Conservation (phyloP, 2,888 invertebrate genomes). For the Melitaea athalia region DNA sequence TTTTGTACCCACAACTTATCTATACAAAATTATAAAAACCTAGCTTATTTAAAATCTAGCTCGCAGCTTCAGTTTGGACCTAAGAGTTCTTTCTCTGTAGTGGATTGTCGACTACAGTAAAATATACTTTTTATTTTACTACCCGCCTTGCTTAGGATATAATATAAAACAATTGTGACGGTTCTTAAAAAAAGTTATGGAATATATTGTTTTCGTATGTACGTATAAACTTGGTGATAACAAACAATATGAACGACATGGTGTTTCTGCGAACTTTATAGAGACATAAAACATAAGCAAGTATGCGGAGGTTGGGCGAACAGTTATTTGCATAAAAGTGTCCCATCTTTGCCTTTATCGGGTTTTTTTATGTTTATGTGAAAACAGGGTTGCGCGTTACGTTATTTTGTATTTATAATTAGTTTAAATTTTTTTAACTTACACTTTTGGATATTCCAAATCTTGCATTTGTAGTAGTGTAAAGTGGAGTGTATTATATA, state of each 20-base stretch:
- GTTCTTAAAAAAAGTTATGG: constrained; percentile 15
- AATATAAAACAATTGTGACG: background rate
- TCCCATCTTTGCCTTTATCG: constrained; percentile 31
- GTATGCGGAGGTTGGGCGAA: constrained; percentile 26
- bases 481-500: background rate
- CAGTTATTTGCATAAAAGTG: constrained; percentile 37
- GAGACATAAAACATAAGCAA: constrained; percentile 35
- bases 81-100: too few relatives aligned
- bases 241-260: constrained; percentile 34
- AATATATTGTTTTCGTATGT: constrained; percentile 18
- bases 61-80: too few relatives aligned
- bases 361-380: constrained; percentile 32
- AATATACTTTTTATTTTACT: too few relatives aligned
- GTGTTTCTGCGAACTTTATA: constrained; percentile 37
- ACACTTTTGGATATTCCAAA: too few relatives aligned
- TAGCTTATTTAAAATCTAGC: too few relatives aligned
- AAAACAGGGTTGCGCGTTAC: constrained; percentile 14
- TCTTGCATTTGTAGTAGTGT: background rate
- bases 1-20: too few relatives aligned
- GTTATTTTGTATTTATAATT: constrained; percentile 12
- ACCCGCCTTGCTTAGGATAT: background rate
- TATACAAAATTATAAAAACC: too few relatives aligned
- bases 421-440: background rate
- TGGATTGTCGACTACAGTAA: too few relatives aligned
- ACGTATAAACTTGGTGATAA: constrained; percentile 33